These are phyloP conservation scores for Amyelois transitella DNA, from an alignment of 1,140 invertebrate species.

Conservation along the genomic window DNA sequence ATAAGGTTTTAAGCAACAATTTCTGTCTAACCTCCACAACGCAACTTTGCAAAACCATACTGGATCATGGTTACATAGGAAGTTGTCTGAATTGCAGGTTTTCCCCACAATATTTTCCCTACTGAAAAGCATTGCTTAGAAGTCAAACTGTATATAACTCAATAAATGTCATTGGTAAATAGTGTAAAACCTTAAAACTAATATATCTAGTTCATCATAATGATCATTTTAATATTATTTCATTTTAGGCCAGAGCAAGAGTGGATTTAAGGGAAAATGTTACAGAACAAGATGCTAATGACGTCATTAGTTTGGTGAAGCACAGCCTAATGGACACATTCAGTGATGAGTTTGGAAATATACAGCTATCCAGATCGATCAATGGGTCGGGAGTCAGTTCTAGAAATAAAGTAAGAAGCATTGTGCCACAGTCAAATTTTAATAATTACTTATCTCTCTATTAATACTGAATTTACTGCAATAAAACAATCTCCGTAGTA, in stretches of 20 bases:
- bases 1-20: too few relatives aligned
- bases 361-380: conserved; percentile 82
- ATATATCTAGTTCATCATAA: too few relatives aligned
- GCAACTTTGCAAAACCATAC: too few relatives aligned
- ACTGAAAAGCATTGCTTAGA: too few relatives aligned
- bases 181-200: too few relatives aligned
- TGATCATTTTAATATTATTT: too few relatives aligned
- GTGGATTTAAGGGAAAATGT: conserved; percentile 88
- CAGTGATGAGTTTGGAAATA: conserved; percentile 79
- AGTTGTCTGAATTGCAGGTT: too few relatives aligned
- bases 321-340: conserved; percentile 87
- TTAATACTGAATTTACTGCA: neutral
- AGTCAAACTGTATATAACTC: too few relatives aligned
- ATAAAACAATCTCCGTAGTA: neutral
- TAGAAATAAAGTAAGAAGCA: conserved; percentile 76
- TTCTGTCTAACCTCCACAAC: too few relatives aligned
- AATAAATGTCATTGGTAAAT: too few relatives aligned
- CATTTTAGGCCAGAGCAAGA: conserved; percentile 85
- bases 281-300: conserved; percentile 85
- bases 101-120: too few relatives aligned
- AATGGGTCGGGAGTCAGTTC: conserved; percentile 84
- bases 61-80: too few relatives aligned
- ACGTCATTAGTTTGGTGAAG: conserved; percentile 90
- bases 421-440: neutral
- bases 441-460: neutral